These are phyloP conservation scores for Nemoura dubitans DNA, from an alignment of 2,888 invertebrate species.

Conservation along the genomic window DNA sequence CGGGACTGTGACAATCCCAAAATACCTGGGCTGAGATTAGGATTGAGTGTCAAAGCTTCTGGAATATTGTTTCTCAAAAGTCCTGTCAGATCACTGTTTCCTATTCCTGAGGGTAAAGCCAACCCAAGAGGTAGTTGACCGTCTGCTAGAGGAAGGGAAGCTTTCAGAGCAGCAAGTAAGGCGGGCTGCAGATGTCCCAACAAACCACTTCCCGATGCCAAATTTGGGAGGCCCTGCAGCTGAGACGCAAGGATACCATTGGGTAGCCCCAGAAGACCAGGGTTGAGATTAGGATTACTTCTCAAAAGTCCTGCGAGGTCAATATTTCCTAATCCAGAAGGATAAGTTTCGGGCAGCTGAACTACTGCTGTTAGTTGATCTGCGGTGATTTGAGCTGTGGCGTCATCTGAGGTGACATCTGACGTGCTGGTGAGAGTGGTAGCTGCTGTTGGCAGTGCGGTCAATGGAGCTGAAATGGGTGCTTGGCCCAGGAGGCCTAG, in stretches of 20 bases:
- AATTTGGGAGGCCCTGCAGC: not conserved
- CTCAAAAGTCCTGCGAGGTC: not conserved
- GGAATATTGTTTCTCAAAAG: too few relatives aligned
- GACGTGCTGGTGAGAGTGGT: too few relatives aligned
- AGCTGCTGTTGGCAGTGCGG: too few relatives aligned
- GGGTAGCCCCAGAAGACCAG: not conserved
- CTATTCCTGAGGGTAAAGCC: not conserved
- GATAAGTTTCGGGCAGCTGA: not conserved
- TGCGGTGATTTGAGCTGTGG: too few relatives aligned
- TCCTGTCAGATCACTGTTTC: too few relatives aligned
- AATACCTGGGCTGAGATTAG: not conserved
- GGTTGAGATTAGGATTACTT: not conserved
- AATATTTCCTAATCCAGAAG: not conserved
- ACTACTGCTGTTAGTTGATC: too few relatives aligned
- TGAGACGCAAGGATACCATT: not conserved
- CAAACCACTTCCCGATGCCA: not conserved
- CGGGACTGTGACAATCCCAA: not conserved
- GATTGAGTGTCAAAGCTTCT: too few relatives aligned
- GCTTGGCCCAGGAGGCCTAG: too few relatives aligned
- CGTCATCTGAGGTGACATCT: too few relatives aligned
- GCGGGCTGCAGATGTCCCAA: not conserved
- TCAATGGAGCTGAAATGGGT: too few relatives aligned
- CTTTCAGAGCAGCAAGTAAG: not conserved
- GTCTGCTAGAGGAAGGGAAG: not conserved
- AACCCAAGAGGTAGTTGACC: not conserved